Evolutionary conservation across 2,797 vertebrate genomes (phyloP).

Genomic region (Anguilla megastoma): DNA sequence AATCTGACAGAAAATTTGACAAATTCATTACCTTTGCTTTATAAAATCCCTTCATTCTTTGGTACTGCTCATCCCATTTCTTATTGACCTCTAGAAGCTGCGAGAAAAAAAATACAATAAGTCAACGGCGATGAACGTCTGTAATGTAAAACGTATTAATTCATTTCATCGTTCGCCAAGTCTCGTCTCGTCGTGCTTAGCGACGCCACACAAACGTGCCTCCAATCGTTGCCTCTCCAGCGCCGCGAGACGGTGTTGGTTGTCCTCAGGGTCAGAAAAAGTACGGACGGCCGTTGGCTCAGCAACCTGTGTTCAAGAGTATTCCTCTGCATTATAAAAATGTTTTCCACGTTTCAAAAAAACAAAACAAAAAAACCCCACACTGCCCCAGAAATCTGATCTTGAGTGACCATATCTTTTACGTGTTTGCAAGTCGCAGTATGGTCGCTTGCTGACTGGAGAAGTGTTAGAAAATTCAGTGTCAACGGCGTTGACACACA

Average conservation of each 20-base stretch:
- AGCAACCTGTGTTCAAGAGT: neutral
- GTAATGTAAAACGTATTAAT: too few relatives aligned
- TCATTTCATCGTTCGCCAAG: neutral
- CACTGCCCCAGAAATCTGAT: neutral
- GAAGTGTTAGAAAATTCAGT: too few relatives aligned
- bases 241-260: neutral
- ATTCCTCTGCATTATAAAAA: neutral
- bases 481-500: neutral
- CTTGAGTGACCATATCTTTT: neutral
- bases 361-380: neutral
- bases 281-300: neutral
- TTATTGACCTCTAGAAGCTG: constrained; percentile 86
- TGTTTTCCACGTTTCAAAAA: neutral
- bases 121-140: neutral
- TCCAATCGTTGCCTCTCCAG: constrained; percentile 78
- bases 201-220: constrained; percentile 59
- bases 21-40: constrained; percentile 71
- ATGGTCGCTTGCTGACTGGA: too few relatives aligned
- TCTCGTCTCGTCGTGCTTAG: neutral
- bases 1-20: neutral
- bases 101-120: constrained; percentile 38
- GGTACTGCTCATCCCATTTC: constrained; percentile 83
- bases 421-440: neutral
- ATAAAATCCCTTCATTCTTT: constrained; percentile 73
- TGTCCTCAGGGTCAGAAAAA: too few relatives aligned